phyloP scores from a whole-genome alignment of 1,140 invertebrate genomes.

The Antheraea pernyi region DNA sequence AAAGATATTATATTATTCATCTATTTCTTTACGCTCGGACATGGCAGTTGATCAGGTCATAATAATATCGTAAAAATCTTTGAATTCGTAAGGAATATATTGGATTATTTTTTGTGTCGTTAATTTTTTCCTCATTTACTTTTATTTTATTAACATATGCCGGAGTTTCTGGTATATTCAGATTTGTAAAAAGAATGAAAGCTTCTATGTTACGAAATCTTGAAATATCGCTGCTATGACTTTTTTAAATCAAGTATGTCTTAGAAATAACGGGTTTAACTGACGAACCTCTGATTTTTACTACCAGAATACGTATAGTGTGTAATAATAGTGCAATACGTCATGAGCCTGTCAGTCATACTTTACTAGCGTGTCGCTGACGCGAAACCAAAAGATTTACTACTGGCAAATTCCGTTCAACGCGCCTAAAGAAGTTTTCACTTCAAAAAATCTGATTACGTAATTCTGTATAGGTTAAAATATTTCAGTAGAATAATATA shows the following conservation, averaged over 20 bases:
- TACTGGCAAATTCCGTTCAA: too few relatives aligned
- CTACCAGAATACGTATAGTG: too few relatives aligned
- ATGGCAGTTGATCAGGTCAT: background rate
- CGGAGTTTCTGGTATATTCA: conserved; percentile 1
- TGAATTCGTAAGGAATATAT: background rate
- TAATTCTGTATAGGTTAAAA: too few relatives aligned
- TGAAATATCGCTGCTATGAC: background rate
- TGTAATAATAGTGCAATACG: too few relatives aligned
- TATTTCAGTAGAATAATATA: too few relatives aligned
- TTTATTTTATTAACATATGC: conserved; percentile 1
- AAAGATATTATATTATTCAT: conserved; percentile 1
- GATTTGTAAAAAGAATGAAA: background rate
- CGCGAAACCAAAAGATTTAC: too few relatives aligned
- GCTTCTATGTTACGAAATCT: background rate
- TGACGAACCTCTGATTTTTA: background rate
- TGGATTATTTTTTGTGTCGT: background rate
- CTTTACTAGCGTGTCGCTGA: too few relatives aligned
- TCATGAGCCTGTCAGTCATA: too few relatives aligned
- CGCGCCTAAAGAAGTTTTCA: too few relatives aligned
- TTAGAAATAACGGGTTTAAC: conserved; percentile 2
- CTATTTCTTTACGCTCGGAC: background rate
- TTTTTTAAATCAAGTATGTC: too few relatives aligned
- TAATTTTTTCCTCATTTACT: background rate
- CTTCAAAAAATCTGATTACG: too few relatives aligned
- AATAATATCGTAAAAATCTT: conserved; percentile 9